Conservation (phyloP, 1,140 invertebrate species). For the Stenopsyche tienmushanensis region DNA sequence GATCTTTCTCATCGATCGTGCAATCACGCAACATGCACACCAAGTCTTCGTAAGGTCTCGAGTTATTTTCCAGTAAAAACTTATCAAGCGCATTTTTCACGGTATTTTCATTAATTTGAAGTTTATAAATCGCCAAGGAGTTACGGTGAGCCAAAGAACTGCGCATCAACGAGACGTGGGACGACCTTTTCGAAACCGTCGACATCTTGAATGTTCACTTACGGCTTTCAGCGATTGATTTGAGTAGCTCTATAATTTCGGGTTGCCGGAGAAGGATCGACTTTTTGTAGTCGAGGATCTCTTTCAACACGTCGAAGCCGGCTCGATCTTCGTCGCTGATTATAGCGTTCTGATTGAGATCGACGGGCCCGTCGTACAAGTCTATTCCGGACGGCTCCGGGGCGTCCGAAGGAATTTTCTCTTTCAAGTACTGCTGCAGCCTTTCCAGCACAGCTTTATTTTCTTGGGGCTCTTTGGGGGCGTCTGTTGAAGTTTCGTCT, state of each 20-base stretch:
- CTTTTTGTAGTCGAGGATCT: slow-evolving; percentile 55
- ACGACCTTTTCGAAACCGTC: slow-evolving; percentile 44
- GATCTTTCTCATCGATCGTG: slow-evolving; percentile 50
- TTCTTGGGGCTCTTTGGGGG: slow-evolving; percentile 27
- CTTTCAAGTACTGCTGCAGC: slow-evolving; percentile 54
- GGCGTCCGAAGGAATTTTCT: slow-evolving; percentile 48
- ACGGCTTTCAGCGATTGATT: slow-evolving; percentile 47
- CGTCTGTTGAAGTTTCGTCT: slow-evolving; percentile 5
- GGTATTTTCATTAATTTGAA: slow-evolving; percentile 48
- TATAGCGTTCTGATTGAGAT: slow-evolving; percentile 44
- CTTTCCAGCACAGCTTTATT: slow-evolving; percentile 54
- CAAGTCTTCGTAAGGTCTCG: slow-evolving; percentile 48
- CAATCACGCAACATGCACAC: slow-evolving; percentile 48
- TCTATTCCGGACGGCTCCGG: slow-evolving; percentile 46
- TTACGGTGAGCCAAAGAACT: slow-evolving; percentile 50
- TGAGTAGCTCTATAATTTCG: slow-evolving; percentile 50
- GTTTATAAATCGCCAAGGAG: slow-evolving; percentile 45
- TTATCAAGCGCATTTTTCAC: slow-evolving; percentile 47
- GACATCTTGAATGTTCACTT: slow-evolving; percentile 50
- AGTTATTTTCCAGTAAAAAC: slow-evolving; percentile 45
- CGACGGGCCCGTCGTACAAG: slow-evolving; percentile 49
- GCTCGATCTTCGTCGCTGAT: slow-evolving; percentile 45
- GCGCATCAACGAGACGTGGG: slow-evolving; percentile 50
- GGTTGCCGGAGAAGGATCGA: slow-evolving; percentile 51
- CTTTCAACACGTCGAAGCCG: slow-evolving; percentile 48